Evolutionary conservation across 2,888 invertebrate genomes (phyloP).

Genomic region (Hypomecis punctinalis): DNA sequence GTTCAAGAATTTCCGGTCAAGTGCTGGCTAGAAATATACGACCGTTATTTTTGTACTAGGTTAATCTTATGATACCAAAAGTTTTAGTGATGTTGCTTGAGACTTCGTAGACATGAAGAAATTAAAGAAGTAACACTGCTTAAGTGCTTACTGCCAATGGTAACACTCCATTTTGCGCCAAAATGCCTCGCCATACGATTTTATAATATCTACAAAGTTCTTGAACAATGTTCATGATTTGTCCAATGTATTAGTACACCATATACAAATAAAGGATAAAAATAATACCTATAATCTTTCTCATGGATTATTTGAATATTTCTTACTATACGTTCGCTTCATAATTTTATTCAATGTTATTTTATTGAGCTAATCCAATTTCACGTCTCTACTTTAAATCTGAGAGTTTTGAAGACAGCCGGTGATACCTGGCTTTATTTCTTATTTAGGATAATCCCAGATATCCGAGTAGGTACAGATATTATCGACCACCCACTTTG

Average conservation of each 20-base stretch:
- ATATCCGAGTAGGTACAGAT: conserved; percentile 20
- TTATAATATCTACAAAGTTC: no score
- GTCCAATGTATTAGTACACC: no score
- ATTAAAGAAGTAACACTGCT: no score
- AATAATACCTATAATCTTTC: neutral
- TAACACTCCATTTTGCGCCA: no score
- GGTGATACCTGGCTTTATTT: conserved; percentile 16
- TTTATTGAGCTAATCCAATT: conserved; percentile 31
- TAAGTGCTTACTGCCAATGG: no score
- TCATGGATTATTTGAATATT: neutral
- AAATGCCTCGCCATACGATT: no score
- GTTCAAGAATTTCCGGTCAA: conserved; percentile 70
- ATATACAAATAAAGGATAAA: neutral
- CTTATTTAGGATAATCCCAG: conserved; percentile 33
- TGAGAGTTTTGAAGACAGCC: neutral
- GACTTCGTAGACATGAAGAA: no score
- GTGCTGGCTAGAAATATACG: conserved; percentile 16
- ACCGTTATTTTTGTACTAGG: conserved; percentile 6
- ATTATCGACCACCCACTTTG: conserved; percentile 75
- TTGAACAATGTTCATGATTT: no score
- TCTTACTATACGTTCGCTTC: neutral
- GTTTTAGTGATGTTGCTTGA: no score
- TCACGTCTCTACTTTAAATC: conserved; percentile 12
- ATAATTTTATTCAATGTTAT: conserved; percentile 23
- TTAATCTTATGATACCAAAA: no score